These are phyloP conservation scores for Anoplopoma fimbria DNA, from an alignment of 2,113 vertebrate species.

Conservation along the genomic window DNA sequence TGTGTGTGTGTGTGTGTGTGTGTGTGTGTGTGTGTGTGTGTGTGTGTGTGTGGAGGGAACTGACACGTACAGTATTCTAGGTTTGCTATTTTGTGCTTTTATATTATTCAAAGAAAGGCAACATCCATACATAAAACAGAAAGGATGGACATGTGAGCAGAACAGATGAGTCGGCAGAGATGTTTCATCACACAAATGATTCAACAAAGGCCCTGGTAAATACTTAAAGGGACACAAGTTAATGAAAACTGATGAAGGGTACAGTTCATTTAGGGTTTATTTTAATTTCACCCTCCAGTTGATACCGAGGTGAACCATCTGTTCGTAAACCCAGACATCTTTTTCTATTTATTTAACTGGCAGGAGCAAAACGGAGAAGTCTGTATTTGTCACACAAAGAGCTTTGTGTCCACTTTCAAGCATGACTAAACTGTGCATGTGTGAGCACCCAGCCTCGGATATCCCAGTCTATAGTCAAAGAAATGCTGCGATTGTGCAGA, in stretches of 20 bases:
- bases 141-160: neutral
- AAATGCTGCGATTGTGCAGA: conserved; percentile 18
- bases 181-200: conserved; percentile 28
- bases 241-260: conserved; percentile 5
- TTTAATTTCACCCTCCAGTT: conserved; percentile 15
- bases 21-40: neutral
- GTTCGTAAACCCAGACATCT: conserved; percentile 1
- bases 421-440: neutral
- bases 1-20: neutral
- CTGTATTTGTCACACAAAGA: neutral
- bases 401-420: neutral
- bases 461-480: neutral
- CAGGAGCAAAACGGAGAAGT: neutral
- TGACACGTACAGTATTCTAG: neutral
- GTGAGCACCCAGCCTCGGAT: neutral
- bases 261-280: conserved; percentile 16
- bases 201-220: conserved; percentile 21
- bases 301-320: conserved; percentile 7
- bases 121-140: conserved; percentile 26
- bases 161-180: neutral
- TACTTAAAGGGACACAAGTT: neutral
- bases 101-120: conserved; percentile 26
- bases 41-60: neutral
- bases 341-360: neutral
- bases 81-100: conserved; percentile 29